These are phyloP conservation scores for Myotis brandtii DNA, from an alignment of 2,113 vertebrate species.

Conservation along the genomic window DNA sequence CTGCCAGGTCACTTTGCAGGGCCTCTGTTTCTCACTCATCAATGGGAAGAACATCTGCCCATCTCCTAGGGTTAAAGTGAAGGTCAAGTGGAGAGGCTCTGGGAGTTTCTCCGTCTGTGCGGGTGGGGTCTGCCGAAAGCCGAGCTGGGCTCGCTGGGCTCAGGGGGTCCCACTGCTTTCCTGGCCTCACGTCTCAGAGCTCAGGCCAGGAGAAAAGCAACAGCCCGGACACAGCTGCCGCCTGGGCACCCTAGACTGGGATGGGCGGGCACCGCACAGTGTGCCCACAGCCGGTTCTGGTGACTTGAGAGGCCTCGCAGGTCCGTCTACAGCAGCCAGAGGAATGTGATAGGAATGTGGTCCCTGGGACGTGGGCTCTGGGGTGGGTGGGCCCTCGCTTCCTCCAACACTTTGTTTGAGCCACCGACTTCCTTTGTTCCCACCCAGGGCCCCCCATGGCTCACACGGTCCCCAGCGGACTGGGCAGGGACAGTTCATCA, in stretches of 20 bases:
- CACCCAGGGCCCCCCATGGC: accelerated
- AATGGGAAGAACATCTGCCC: background rate
- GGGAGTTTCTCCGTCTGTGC: background rate
- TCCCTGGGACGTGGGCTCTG: background rate
- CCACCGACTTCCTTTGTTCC: accelerated
- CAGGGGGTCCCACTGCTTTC: background rate
- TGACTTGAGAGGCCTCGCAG: background rate
- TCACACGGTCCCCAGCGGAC: accelerated
- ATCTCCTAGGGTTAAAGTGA: background rate
- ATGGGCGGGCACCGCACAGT: background rate
- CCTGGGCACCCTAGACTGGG: background rate
- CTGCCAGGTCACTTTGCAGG: background rate
- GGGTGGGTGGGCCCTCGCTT: too few relatives aligned
- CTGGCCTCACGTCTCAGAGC: background rate
- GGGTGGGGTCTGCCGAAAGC: background rate
- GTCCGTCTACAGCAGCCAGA: background rate
- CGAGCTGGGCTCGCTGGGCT: background rate
- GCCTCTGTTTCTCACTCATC: background rate
- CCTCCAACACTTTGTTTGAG: background rate
- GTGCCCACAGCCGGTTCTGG: background rate
- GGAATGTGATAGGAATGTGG: too few relatives aligned
- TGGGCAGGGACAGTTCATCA: background rate
- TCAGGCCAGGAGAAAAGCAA: background rate
- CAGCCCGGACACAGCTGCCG: background rate
- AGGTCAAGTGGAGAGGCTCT: background rate